Base-by-base conservation (phyloP, 2,888 invertebrate genomes). In the Lochmaea capreae region DNA sequence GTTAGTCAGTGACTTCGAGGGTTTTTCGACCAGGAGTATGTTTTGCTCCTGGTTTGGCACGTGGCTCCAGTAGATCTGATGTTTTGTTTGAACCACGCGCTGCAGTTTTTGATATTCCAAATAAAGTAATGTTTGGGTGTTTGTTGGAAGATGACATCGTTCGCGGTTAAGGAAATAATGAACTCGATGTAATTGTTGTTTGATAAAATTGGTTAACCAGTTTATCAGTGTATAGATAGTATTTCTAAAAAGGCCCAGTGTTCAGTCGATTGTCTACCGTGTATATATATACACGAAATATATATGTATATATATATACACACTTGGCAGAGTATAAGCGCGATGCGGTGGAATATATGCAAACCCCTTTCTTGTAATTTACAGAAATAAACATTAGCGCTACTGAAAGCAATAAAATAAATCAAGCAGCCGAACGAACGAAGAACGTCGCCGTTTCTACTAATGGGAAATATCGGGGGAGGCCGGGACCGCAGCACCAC, bases 381-480 rank as follows among this genome's bases (percentile, higher is more conserved):
- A 88, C 86, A 87, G 88, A 88, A 89, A 89, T 89, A 89, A 89
- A 89, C 88, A 89, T 89, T 88, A 89, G 88, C 88, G 88, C 88
- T 88, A 88, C 88, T 88, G 88, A 88, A 87, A 87, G 89, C 88
- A 88, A 89, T 89, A 89, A 89, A 88, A 89, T 89, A 89, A 89
- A 89, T 89, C 89, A 89, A 88, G 86, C 84, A 81, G 85, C 82
- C 84, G 83, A 84, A 84, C 83, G 83, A 83, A 75, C 72, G 72
- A 71, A 71, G 74, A 76, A 71, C 74, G 75, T 71, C 71, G 71
- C 71, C 65, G 65, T 65, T 65, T 73, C 71, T 76, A 77, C 79
- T 80, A 80, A 81, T 80, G 79, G 79, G 79, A 80, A 71, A 77
- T 78, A 80, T 79, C 78, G 79, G 78, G 78, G 74, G 77, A 72